Conservation (phyloP, 2,113 vertebrate genomes). For the Xiphophorus hellerii region DNA sequence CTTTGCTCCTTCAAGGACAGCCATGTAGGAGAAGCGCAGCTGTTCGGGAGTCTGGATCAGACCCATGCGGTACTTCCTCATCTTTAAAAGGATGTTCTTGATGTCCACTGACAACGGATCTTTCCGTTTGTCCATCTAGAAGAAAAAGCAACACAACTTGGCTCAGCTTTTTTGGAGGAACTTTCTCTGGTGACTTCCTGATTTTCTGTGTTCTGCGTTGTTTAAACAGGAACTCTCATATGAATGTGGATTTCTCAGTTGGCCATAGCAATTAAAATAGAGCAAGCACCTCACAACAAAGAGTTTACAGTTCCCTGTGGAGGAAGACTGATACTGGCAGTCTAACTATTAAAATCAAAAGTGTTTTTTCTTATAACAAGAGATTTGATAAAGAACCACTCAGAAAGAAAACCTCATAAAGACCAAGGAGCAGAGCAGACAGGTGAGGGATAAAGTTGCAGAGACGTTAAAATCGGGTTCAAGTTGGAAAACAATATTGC, state of each 20-base stretch:
- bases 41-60: constrained; percentile 98
- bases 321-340: not conserved
- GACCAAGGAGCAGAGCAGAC: not conserved
- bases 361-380: not conserved
- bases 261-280: not conserved
- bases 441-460: not conserved
- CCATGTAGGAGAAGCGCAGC: constrained; percentile 97
- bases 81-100: constrained; percentile 91
- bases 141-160: not conserved
- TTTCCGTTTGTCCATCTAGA: constrained; percentile 92
- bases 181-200: too few relatives aligned
- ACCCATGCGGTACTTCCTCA: constrained; percentile 96
- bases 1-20: constrained; percentile 94
- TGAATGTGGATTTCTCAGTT: not conserved
- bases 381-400: not conserved
- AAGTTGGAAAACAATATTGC: not conserved
- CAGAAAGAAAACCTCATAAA: not conserved
- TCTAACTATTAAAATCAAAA: not conserved
- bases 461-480: not conserved
- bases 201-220: not conserved
- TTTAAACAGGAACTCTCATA: not conserved
- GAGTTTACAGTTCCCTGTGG: not conserved
- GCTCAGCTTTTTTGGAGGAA: not conserved
- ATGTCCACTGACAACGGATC: constrained; percentile 89
- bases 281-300: not conserved